Base-by-base conservation (phyloP, 2,797 vertebrate genomes). In the Intellagama lesueurii region DNA sequence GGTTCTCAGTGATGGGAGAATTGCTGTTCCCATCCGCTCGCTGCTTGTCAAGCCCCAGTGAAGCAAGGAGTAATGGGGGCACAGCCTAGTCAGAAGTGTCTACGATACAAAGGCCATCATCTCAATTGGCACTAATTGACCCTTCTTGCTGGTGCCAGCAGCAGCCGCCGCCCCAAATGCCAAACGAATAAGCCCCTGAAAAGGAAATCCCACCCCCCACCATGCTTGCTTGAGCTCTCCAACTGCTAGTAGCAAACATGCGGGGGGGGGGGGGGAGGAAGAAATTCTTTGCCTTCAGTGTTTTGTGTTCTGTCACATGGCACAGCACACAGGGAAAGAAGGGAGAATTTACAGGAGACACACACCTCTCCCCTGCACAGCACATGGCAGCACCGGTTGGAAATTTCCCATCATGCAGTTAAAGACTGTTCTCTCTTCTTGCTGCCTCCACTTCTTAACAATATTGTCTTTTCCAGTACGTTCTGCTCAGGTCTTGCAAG, bases 101-200 rank as follows among this genome's bases (percentile, higher is more conserved):
- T 52, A 24, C 24, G 26, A 60, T 30, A 91, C 90, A 91, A 81
- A 91, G n/a, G 86, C 82, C 86, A 70, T 88, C 90, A 91, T 85
- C 66, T 80, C 89, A 90, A 87, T 90, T 84, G 86, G 76, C 76
- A 81, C 81, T 87, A 87, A 90, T 84, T 78, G 89, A 87, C 75
- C 75, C 68, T 72, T 64, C 22, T 76, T 69, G 72, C 85, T 80
- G 26, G 44, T 88, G 82, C 44, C 44, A 83, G 68, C 35, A 32
- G 44, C 35, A 44, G 47, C 60, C 17, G 28, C 68, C 9, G 32
- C 68, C 40, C 40, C n/a, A 40, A 76, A 70, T 5, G 22, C 17
- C 9, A n/a, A 52, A 81, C 16, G 69, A 87, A 56, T 79, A 77
- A 40, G n/a, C 30, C 1, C 11, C 24, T 40, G n/a, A 68, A 49